Percentiles rank a stretch among this genome's conserved stretches.
phyloP scores from a whole-genome alignment of 2,113 vertebrate species.

The Penelope pileata region DNA sequence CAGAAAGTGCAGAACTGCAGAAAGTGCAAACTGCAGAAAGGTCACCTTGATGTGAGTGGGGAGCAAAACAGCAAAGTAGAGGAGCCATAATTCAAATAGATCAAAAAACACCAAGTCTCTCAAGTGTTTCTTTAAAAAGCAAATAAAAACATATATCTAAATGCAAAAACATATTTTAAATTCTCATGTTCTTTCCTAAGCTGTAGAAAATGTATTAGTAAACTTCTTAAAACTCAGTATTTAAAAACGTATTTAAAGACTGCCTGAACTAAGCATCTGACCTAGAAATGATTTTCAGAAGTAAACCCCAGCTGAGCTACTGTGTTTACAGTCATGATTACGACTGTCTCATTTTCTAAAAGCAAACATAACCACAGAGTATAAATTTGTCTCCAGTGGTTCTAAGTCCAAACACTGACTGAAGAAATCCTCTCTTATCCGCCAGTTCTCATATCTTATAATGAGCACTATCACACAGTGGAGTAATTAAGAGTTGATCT shows the following conservation, averaged over 20 bases:
- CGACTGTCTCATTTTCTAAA: slow-evolving; percentile 51
- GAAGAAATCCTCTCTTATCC: slow-evolving; percentile 58
- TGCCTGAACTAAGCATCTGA: slow-evolving; percentile 48
- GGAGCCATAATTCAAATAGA: neutral
- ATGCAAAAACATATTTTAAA: neutral
- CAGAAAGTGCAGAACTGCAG: neutral
- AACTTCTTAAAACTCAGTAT: neutral
- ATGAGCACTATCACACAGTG: slow-evolving; percentile 43
- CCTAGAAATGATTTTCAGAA: slow-evolving; percentile 70
- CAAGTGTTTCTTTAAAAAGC: neutral
- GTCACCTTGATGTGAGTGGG: neutral
- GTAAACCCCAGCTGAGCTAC: slow-evolving; percentile 53
- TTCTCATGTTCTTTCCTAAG: neutral
- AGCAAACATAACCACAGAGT: slow-evolving; percentile 49
- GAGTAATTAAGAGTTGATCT: slow-evolving; percentile 55
- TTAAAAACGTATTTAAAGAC: slow-evolving; percentile 20
- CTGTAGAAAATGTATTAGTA: neutral
- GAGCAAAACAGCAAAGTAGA: neutral
- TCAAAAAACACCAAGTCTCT: neutral
- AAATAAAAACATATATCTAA: neutral
- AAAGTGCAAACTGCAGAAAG: neutral
- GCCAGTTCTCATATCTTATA: slow-evolving; percentile 49
- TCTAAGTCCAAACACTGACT: neutral
- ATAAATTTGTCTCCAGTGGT: slow-evolving; percentile 38
- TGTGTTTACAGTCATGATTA: slow-evolving; percentile 60